Evolutionary conservation across 2,888 invertebrate species (phyloP), one percentile per base, ranked within the genome.

Genomic region (Coremacera marginata): DNA sequence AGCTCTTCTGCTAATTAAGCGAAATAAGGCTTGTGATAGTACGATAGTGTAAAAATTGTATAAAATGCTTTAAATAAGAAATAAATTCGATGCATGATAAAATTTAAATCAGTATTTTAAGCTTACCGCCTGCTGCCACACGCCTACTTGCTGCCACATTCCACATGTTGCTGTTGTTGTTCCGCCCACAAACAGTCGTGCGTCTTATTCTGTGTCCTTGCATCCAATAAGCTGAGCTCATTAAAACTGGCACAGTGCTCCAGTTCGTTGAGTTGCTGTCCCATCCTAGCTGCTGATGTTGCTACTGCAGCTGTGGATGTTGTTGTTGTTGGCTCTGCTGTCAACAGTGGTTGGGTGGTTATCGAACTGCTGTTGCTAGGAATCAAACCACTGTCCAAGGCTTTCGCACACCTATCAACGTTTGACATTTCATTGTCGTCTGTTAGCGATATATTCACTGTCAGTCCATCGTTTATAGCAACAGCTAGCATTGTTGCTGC

Each of bases 211-310:
- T 52, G 49, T 16, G 44, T 19, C 14, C 44, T n/a, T 8, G 31
- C 52, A 5, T 65, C 74, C 19, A 60, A 16, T 37, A 74, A 37
- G 51, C 74, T 74, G 25, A 74, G 37, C 67, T 74, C 74, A 52
- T 74, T 67, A 19, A 74, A 74, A 34, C 74, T 67, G n/a, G 68
- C 37, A 37, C 74, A 65, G 5, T 67, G 49, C 19, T 74, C 55
- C 65, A 67, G 34, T 55, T 74, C 74, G 37, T 25, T 34, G 65
- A 67, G 55, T 37, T 37, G 37, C 7, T 65, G 65, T 19, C 55
- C 57, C 49, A 9, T 16, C n/a, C n/a, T 49, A 11, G 19, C 19
- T 67, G 67, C 44, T 67, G 67, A 22, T 67, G 67, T 67, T 49
- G 67, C 49, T 14, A 7, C 22, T 19, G 19, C 55, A 7, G 44